These are phyloP conservation scores for Octopus sinensis DNA, from an alignment of 1,140 invertebrate genomes.

Conservation along the genomic window DNA sequence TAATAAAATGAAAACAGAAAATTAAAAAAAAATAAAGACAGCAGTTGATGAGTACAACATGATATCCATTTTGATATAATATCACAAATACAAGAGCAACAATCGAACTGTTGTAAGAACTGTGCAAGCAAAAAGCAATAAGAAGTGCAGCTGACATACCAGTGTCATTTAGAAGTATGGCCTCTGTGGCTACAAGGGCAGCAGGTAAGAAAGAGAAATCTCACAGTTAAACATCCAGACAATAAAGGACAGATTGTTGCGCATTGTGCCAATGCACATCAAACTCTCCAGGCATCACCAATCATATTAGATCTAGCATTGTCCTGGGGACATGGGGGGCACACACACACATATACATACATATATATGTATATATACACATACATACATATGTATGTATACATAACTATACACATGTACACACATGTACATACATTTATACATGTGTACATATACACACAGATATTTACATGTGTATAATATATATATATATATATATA, in stretches of 20 bases:
- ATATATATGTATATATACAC: background rate
- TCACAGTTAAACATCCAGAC: background rate
- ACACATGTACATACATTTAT: background rate
- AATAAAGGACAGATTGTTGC: background rate
- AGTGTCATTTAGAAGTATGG: slow-evolving; percentile 15
- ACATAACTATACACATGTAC: background rate
- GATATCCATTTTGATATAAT: too few species aligned
- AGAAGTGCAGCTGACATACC: slow-evolving; percentile 8
- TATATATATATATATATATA: background rate
- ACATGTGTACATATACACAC: background rate
- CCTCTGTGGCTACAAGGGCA: background rate
- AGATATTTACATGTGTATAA: too few species aligned
- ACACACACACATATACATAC: background rate
- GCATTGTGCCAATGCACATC: too few species aligned
- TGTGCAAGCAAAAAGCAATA: slow-evolving; percentile 8
- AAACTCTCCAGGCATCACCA: too few species aligned
- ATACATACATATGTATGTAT: background rate
- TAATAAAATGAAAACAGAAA: too few species aligned
- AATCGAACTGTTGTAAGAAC: too few species aligned
- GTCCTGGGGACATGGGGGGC: too few species aligned
- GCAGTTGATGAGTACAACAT: too few species aligned
- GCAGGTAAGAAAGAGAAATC: background rate
- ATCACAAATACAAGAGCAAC: too few species aligned
- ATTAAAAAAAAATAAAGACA: too few species aligned
- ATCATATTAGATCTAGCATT: too few species aligned